Evolutionary conservation across 2,888 invertebrate species (phyloP).

Genomic region (Pterobdella sp.): DNA sequence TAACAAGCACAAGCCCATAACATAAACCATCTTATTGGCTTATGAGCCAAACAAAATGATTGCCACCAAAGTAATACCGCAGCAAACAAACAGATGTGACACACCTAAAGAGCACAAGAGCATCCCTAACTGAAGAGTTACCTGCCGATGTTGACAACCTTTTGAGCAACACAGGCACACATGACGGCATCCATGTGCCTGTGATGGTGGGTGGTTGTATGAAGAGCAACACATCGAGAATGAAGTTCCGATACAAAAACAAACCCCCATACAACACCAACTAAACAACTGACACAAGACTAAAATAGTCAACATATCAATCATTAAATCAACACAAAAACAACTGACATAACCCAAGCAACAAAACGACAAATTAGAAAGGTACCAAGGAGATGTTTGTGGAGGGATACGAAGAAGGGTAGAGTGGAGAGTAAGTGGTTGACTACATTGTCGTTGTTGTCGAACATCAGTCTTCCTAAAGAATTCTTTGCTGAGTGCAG

Average conservation of each 20-base stretch:
- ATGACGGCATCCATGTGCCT: background rate
- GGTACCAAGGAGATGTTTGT: background rate
- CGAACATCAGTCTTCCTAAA: background rate
- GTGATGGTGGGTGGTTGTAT: background rate
- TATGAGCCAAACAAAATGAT: no score
- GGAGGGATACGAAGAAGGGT: background rate
- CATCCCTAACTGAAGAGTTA: no score
- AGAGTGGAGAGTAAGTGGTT: background rate
- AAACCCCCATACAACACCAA: background rate
- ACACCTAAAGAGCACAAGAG: no score
- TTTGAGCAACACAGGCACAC: background rate
- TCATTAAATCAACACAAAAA: no score
- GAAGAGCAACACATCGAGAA: background rate
- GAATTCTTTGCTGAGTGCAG: background rate
- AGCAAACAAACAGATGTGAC: no score
- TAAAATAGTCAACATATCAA: no score
- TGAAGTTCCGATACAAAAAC: background rate
- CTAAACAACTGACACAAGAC: no score
- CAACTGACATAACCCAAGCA: no score
- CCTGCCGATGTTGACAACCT: background rate
- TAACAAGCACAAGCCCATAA: no score
- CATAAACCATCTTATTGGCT: no score
- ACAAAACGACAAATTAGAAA: no score
- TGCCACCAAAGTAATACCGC: no score
- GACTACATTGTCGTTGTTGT: constrained; percentile 2